Evolutionary conservation across 2,113 vertebrate genomes (phyloP), one percentile per base, ranked within the genome.

Genomic region (Petrocephalus microphthalmus): DNA sequence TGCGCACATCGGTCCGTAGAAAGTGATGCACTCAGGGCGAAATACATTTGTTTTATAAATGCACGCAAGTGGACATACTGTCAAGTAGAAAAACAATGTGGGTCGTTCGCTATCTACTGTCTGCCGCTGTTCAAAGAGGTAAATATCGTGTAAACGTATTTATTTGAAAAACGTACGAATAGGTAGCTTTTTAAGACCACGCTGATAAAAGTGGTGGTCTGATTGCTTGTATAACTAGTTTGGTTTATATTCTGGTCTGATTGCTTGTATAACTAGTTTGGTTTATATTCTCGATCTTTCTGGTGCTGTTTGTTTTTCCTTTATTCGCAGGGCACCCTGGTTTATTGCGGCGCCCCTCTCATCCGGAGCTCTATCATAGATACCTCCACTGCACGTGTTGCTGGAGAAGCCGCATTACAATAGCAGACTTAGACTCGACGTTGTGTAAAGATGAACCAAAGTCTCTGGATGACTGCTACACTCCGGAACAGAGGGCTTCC

Each of bases 381-480:
- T 91, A 91, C 52, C 91, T 95, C 2, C 94, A 89, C 87, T 94
- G 92, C 92, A 94, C 93, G 7, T 94, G 93, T 86, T 96, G 94
- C 91, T 92, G 93, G 92, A 93, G 89, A 85, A 95, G 94, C 86
- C 92, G 90, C 29, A 90, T 94, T 25, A 86, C 92, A 11, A 60
- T 91, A 13, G 85, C 89, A 0, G 91, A 93, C 5, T 92, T 94
- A 25, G 91, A 85, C 5, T 52, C 88, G 51, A 4, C 89, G 10
- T 86, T 87, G 22, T 84, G 88, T 7, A 89, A 92, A 1, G 92
- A 93, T 0, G 67, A 90, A 22, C n/a, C 0, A 53, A 42, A 52
- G 56, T 37, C 89, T 0, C 90, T 97, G 88, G 95, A 95, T 1
- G 89, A 89, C 0, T 89, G 88, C 87, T 96, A 94, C 91, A 94